These are phyloP conservation scores for Taxidea taxus DNA, from an alignment of 2,113 vertebrate genomes.

Conservation along the genomic window DNA sequence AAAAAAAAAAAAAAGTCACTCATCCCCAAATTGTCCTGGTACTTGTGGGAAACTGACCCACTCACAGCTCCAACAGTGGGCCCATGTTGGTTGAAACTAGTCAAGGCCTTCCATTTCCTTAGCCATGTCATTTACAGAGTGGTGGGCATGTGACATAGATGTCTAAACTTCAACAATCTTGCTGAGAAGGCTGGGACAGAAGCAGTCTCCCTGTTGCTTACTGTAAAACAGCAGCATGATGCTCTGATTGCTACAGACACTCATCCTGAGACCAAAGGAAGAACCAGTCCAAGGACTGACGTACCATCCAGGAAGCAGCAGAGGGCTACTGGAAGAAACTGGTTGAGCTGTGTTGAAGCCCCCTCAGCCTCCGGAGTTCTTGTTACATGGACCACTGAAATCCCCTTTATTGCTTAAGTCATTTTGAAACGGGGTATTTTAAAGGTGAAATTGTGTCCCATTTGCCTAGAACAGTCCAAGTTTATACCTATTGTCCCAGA, in stretches of 20 bases:
- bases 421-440: neutral
- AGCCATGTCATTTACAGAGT: too few species aligned
- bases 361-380: neutral
- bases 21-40: neutral
- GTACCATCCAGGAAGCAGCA: neutral
- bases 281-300: too few species aligned
- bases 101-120: neutral
- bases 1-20: neutral
- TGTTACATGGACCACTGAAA: neutral
- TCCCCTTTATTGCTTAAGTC: neutral
- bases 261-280: neutral
- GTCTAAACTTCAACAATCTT: neutral
- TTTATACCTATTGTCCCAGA: neutral
- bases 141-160: neutral
- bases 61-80: neutral
- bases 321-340: neutral
- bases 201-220: neutral
- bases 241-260: fast-evolving
- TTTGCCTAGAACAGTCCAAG: neutral
- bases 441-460: neutral
- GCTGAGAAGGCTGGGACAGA: neutral
- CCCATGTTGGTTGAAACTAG: neutral
- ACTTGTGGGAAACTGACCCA: neutral
- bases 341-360: neutral
- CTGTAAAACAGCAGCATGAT: neutral